A percentile compares a stretch with the other conserved stretches of the same genome.
Evolutionary conservation across 1,140 invertebrate species (phyloP).

Genomic region (Gonatopus flavifemur): DNA sequence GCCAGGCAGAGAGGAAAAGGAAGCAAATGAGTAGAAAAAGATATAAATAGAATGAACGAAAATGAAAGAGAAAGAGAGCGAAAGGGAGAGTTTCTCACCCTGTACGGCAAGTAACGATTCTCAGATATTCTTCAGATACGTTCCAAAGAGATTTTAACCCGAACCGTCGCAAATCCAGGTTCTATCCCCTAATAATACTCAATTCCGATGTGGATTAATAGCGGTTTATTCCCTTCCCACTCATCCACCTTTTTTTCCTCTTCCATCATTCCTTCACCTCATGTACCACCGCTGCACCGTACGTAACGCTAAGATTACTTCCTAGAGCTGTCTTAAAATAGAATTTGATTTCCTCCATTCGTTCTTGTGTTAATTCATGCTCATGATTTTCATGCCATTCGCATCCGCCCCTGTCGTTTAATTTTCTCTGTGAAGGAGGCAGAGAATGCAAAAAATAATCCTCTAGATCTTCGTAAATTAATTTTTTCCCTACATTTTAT

Average conservation of each 20-base stretch:
- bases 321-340: too few species aligned
- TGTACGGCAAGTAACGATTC: conserved; percentile 34
- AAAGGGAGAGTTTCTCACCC: conserved; percentile 16
- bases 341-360: too few species aligned
- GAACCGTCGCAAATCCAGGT: conserved; percentile 50
- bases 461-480: too few species aligned
- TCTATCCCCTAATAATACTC: conserved; percentile 57
- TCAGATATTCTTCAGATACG: conserved; percentile 50
- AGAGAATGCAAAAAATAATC: too few species aligned
- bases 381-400: too few species aligned
- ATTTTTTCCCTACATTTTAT: too few species aligned
- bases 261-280: too few species aligned
- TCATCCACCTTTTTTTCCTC: conserved; percentile 15
- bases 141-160: conserved; percentile 51
- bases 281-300: too few species aligned
- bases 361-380: too few species aligned
- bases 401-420: too few species aligned
- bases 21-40: not conserved
- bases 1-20: not conserved
- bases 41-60: not conserved
- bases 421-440: too few species aligned
- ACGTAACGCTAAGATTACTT: too few species aligned
- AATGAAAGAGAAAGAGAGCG: not conserved
- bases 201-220: conserved; percentile 60
- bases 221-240: conserved; percentile 47